phyloP scores from a whole-genome alignment of 2,888 invertebrate genomes.

The Biston betularia region DNA sequence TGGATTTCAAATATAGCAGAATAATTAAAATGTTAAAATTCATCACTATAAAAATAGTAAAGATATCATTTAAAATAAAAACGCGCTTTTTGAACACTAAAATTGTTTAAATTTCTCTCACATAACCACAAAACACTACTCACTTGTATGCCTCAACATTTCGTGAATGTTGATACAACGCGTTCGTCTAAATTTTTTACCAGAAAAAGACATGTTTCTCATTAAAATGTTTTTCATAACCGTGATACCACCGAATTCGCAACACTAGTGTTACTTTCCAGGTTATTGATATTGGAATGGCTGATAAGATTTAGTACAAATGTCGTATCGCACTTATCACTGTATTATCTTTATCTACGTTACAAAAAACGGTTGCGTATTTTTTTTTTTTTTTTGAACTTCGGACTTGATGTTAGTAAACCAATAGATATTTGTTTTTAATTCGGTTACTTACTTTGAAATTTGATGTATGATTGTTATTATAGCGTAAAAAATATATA shows the following conservation, averaged over 20 bases:
- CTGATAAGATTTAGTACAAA: constrained; percentile 35
- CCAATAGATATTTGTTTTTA: background rate
- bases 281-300: constrained; percentile 18
- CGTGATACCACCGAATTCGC: constrained; percentile 11
- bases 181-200: constrained; percentile 65
- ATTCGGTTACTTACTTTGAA: background rate
- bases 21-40: too few species aligned
- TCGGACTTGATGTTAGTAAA: background rate
- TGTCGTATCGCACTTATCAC: constrained; percentile 16
- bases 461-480: too few species aligned
- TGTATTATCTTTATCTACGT: constrained; percentile 7
- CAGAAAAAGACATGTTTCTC: constrained; percentile 67
- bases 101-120: background rate
- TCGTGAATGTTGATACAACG: constrained; percentile 68
- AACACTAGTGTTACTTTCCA: background rate
- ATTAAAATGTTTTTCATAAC: constrained; percentile 4
- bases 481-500: too few species aligned
- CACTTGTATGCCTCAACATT: constrained; percentile 61
- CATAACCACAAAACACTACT: constrained; percentile 49
- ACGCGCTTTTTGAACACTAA: too few species aligned
- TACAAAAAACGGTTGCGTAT: background rate
- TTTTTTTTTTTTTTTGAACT: background rate
- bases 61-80: too few species aligned
- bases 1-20: too few species aligned
- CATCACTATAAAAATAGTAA: too few species aligned